Base-by-base conservation (phyloP, 2,888 invertebrate genomes). In the Xylocampa areola region DNA sequence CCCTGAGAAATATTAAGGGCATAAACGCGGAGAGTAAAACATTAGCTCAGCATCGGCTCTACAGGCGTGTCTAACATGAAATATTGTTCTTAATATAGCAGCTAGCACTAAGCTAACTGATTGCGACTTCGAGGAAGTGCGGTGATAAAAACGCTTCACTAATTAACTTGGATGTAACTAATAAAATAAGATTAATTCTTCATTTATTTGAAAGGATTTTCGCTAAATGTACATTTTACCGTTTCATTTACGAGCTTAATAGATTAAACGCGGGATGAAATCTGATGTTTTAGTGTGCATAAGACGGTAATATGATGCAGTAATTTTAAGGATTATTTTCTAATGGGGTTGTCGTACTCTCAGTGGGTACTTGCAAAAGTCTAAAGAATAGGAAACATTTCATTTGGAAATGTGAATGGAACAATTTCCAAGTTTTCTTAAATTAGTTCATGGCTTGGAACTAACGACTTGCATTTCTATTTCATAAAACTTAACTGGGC, bases 1-100 rank as follows among this genome's bases (percentile, higher is more conserved):
- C 68, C 60, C 48, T 52, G 67, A 73, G 73, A 79, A 79, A 79
- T 80, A 82, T 79, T 74, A 76, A 74, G 58, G 78, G 79, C 79
- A 79, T 81, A 79, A 80, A 78, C 73, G 68, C 75, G 39, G 65
- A 69, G 76, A 76, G 76, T 75, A 65, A 68, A 80, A 76, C 75
- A 82, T 82, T 78, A 77, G 72, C 77, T 66, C 77, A 68, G 66
- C 72, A 65, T 71, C 59, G 67, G 70, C 58, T 64, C 57, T 77
- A 78, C 78, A 80, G 68, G 74, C 84, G 76, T 82, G 72, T 66
- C 82, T 73, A 80, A 81, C 67, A 61, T 77, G 78, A 80, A 75
- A 76, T 76, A 80, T 70, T 60, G 51, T 73, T 76, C 75, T 77
- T 77, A 79, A 75, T 77, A 76, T 68, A 68, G 50, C 50, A 59